Evolutionary conservation across 2,888 invertebrate species (phyloP), one percentile per base, ranked within the genome.

Genomic region (Metallyticus violacea): DNA sequence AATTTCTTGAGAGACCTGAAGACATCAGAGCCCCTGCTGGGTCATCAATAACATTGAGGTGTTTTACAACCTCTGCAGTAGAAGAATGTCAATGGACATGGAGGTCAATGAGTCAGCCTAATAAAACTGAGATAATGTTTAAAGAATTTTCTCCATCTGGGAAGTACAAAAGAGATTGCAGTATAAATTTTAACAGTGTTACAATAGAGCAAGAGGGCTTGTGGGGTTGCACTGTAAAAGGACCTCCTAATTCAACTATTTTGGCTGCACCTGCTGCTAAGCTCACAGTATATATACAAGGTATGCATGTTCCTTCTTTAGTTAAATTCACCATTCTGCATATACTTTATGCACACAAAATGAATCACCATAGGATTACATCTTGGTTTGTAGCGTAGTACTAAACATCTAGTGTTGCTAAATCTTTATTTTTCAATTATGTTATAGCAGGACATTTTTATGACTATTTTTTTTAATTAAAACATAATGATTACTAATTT

Each of bases 21-120:
- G 91, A 90, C 84, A 90, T 91, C 77, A 91, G 91, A 88, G 91
- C 91, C 86, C 90, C 91, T 3, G 90, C 91, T 5, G 91, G 91
- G 30, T 91, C 91, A 88, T 90, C 91, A n/a, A 91, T 91, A 40
- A 89, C 91, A 6, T 89, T 92, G 83, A 90, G 91, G 40, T 92
- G 92, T 88, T 88, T 91, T 87, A 90, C 90, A 79, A 91, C 91
- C 89, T 91, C 91, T 85, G 91, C 91, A 25, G 91, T 91, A 80
- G 90, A 90, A 80, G 90, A 91, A 86, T 92, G 92, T 89, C 91
- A 91, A 87, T 92, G 92, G 92, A 91, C 91, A 81, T 91, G 91
- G 91, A 90, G 90, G 84, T 88, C 87, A 4, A 7, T 83, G 5
- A 26, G 76, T 25, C 81, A 81, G 25, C 81, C 86, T 7, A 78